Conservation (phyloP, 2,888 invertebrate genomes). For the Neuroscelio doddi region DNA sequence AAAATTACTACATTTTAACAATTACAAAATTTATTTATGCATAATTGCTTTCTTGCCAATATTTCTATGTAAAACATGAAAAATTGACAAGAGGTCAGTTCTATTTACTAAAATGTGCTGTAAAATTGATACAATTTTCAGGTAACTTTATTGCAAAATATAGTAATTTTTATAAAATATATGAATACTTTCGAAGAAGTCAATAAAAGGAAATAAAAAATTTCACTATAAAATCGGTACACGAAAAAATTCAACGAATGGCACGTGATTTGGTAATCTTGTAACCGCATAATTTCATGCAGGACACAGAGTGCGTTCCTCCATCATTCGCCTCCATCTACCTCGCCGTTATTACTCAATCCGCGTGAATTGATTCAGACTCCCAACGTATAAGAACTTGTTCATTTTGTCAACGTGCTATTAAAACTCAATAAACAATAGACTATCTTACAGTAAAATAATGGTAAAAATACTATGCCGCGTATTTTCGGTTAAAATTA, state of each 20-base stretch:
- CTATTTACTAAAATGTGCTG: too few species aligned
- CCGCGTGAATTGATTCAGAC: constrained; percentile 48
- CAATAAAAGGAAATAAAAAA: constrained; percentile 8
- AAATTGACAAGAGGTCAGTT: too few species aligned
- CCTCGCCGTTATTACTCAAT: constrained; percentile 50
- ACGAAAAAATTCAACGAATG: constrained; percentile 40
- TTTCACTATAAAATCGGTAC: constrained; percentile 11
- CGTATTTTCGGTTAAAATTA: constrained; percentile 43
- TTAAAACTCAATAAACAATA: constrained; percentile 68
- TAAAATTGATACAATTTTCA: too few species aligned
- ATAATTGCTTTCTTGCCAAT: too few species aligned
- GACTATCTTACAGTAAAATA: constrained; percentile 70
- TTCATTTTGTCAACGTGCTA: constrained; percentile 69
- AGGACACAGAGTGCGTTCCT: constrained; percentile 64
- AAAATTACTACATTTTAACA: constrained; percentile 18
- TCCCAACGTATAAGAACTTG: constrained; percentile 64
- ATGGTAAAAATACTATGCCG: constrained; percentile 62
- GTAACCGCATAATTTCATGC: constrained; percentile 68
- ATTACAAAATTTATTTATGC: too few species aligned
- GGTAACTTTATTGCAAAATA: too few species aligned
- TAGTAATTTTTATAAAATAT: too few species aligned
- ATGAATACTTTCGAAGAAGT: background rate
- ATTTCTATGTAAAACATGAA: too few species aligned
- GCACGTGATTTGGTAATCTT: constrained; percentile 60
- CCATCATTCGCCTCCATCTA: constrained; percentile 52